Conservation (phyloP, 2,797 vertebrate genomes). For the Falco rusticolus region DNA sequence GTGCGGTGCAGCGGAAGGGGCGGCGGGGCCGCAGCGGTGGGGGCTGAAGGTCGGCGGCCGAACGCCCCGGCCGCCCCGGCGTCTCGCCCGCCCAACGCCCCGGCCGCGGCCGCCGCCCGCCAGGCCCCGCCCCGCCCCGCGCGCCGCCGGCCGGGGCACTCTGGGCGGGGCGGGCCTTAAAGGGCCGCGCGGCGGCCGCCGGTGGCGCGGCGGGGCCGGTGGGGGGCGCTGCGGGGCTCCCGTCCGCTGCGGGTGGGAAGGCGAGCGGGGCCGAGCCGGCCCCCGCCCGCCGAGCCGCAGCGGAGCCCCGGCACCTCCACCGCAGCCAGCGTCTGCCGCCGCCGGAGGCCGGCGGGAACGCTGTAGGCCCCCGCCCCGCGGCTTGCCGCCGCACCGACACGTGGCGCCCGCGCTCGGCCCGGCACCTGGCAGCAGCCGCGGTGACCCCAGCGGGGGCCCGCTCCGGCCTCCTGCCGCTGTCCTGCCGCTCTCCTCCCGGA, state of each 20-base stretch:
- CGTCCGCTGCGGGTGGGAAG: neutral
- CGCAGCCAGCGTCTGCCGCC: fast-evolving
- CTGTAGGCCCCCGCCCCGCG: fast-evolving
- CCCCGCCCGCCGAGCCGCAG: no score
- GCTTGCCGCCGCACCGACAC: neutral
- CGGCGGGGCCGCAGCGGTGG: neutral
- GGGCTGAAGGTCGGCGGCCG: slow-evolving; percentile 35
- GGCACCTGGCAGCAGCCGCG: neutral
- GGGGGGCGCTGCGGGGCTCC: neutral
- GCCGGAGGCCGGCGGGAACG: fast-evolving
- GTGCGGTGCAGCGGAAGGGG: neutral
- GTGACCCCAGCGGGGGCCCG: neutral
- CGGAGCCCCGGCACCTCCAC: fast-evolving
- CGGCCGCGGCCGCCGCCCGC: neutral
- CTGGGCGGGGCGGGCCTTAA: neutral
- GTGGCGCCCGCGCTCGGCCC: neutral
- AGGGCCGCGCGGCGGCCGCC: neutral
- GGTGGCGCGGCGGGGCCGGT: neutral
- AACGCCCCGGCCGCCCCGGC: neutral
- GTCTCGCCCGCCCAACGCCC: neutral
- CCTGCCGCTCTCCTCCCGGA: no score
- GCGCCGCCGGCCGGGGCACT: neutral
- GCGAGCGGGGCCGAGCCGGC: neutral
- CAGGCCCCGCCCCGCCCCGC: neutral
- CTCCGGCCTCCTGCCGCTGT: no score